Base-by-base conservation (phyloP, 2,113 vertebrate species). In the Gymnobelideus leadbeateri region DNA sequence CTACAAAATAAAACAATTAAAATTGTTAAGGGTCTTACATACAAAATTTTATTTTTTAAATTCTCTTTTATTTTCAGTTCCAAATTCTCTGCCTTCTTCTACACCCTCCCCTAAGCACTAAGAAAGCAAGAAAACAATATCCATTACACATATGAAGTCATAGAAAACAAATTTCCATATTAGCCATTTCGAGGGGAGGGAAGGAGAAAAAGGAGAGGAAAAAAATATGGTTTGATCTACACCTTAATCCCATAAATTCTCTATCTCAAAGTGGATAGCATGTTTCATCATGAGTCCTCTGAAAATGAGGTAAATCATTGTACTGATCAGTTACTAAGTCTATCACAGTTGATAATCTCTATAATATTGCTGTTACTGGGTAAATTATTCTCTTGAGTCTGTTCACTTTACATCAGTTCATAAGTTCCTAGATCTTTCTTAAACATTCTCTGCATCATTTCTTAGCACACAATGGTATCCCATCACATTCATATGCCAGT, bases 1-100 rank as follows among this genome's bases (percentile, higher is more conserved):
- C 99, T 99, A 98, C 16, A 98, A 98, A 43, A 98, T 49, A 98
- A 97, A 97, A 97, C 92, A 97, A 95, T 11, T 24, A 91, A 92
- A 91, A 96, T 31, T 61, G 92, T 97, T 97, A 97, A 94, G 93
- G 77, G 89, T 55, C 90, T 77, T 43, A 12, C 0, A 92, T 2
- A 24, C 54, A 54, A 95, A 77, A 94, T 53, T 16, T 25, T 91
- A 94, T 37, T 57, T 57, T 57, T 61, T 77, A n/a, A 77, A 68
- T 37, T n/a, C 28, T 68, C 14, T 37, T 68, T 84, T 84, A 84
- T 84, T n/a, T 77, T 77, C 68, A 77, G 14, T 77, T 84, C 37
- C 21, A n/a, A 84, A 84, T 84, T 84, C 68, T 23, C 2, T n/a
- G n/a, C 19, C n/a, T 43, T 43, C n/a, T 16, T 43, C 68, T 21